Conservation (phyloP, 2,113 vertebrate genomes). For the Chunga burmeisteri region DNA sequence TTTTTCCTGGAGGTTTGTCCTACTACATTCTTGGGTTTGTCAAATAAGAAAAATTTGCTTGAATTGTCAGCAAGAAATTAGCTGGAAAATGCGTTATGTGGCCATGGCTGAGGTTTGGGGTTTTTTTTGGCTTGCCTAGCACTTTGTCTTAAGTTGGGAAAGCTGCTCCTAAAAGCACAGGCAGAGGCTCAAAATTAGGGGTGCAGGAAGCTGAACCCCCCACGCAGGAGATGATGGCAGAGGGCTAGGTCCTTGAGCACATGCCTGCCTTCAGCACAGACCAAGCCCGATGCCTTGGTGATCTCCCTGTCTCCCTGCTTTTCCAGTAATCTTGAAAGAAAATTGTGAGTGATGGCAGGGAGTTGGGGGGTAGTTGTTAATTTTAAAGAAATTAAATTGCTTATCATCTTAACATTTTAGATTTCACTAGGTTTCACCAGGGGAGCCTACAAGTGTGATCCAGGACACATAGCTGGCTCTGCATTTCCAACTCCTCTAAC, state of each 20-base stretch:
- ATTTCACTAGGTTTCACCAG: background rate
- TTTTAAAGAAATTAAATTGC: background rate
- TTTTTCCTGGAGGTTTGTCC: background rate
- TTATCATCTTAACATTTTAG: background rate
- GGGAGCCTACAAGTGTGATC: background rate
- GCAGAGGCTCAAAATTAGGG: background rate
- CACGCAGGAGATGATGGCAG: background rate
- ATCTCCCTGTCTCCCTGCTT: background rate
- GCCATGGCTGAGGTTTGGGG: fast-evolving
- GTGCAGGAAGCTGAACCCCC: background rate
- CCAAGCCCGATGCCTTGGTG: background rate
- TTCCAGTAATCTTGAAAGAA: background rate
- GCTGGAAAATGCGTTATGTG: background rate
- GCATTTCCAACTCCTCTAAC: background rate
- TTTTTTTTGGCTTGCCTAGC: background rate
- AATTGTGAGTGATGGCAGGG: background rate
- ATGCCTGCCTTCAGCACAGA: background rate
- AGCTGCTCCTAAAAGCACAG: background rate
- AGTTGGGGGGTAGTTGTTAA: background rate
- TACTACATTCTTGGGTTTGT: background rate
- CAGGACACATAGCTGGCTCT: background rate
- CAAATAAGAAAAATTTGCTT: background rate
- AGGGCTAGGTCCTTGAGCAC: background rate
- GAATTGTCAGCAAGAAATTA: background rate
- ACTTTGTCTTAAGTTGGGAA: background rate